Conservation (phyloP, 2,888 invertebrate genomes). For the Sarcophaga rosellei region DNA sequence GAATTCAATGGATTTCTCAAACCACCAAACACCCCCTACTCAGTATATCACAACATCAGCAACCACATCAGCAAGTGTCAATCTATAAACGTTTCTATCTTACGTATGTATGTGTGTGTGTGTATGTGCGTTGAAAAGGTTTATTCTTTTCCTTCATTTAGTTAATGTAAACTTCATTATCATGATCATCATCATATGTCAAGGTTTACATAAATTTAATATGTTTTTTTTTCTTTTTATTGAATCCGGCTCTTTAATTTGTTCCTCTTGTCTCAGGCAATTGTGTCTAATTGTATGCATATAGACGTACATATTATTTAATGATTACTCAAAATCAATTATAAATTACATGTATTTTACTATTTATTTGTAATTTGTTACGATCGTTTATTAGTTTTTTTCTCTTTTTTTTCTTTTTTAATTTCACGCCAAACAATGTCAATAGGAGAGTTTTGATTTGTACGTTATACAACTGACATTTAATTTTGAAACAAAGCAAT, state of each 20-base stretch:
- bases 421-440: conserved; percentile 23
- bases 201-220: conserved; percentile 61
- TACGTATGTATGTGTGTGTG: neutral
- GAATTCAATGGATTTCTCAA: conserved; percentile 11
- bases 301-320: conserved; percentile 35
- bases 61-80: conserved; percentile 45
- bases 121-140: neutral
- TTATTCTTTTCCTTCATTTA: conserved; percentile 13
- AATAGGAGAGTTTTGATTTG: conserved; percentile 17
- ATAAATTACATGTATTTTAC: conserved; percentile 45
- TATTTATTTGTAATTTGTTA: conserved; percentile 6
- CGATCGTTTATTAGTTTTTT: neutral
- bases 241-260: conserved; percentile 19
- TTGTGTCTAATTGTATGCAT: conserved; percentile 48
- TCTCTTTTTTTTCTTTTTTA: neutral
- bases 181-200: conserved; percentile 51
- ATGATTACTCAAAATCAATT: conserved; percentile 60
- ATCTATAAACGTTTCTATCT: conserved; percentile 15
- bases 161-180: conserved; percentile 36
- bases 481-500: conserved; percentile 57
- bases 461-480: conserved; percentile 57
- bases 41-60: neutral
- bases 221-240: conserved; percentile 16
- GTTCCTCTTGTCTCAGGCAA: conserved; percentile 29
- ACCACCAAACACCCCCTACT: conserved; percentile 15